A percentile compares a stretch with the other conserved stretches of the same genome.
Conservation (phyloP, 2,113 vertebrate species). For the Fregetta grallaria region DNA sequence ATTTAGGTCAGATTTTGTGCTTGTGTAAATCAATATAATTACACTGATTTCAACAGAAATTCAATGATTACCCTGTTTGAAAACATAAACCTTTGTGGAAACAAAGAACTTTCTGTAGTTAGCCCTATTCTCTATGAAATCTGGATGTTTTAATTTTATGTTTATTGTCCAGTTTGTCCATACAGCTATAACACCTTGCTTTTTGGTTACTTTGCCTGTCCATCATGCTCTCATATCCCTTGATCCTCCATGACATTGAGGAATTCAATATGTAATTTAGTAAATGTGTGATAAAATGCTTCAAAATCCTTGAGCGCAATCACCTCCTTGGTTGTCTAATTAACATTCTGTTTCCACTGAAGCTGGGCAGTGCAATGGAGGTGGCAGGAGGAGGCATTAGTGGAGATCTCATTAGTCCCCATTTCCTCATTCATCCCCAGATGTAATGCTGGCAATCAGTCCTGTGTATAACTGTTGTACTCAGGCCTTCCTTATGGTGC, state of each 20-base stretch:
- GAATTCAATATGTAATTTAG: not conserved
- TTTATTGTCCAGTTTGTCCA: not conserved
- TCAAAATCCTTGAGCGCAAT: not conserved
- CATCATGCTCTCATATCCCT: not conserved
- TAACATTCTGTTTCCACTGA: not conserved
- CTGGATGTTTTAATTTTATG: not conserved
- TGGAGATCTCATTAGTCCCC: slow-evolving; percentile 8
- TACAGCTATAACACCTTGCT: not conserved
- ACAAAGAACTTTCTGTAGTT: not conserved
- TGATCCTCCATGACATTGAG: not conserved
- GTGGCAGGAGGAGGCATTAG: not conserved
- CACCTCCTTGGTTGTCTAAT: not conserved
- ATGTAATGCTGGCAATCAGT: not conserved
- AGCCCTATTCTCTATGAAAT: not conserved
- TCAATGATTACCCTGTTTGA: not conserved
- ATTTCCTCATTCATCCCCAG: not conserved
- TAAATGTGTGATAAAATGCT: not conserved
- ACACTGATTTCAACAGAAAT: not conserved
- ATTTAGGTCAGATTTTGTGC: not conserved
- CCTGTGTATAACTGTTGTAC: not conserved
- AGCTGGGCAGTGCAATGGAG: not conserved
- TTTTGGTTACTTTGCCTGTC: not conserved
- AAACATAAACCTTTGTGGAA: not conserved
- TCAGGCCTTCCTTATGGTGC: slow-evolving; percentile 10
- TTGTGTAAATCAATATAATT: not conserved